phyloP scores from a whole-genome alignment of 2,888 invertebrate genomes.

The Zhuqinia jingwanae region DNA sequence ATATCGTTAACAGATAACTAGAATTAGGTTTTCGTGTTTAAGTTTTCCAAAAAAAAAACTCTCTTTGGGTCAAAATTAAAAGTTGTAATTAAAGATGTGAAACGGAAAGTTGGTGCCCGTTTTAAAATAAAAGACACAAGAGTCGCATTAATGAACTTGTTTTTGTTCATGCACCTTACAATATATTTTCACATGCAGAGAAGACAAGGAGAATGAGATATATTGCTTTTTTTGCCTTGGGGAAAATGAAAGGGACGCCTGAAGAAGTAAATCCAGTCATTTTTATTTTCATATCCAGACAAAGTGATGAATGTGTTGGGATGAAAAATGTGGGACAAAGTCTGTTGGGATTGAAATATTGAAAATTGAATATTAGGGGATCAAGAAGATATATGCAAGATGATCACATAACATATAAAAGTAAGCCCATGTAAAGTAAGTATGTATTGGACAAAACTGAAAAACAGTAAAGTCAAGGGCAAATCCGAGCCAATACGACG shows the following conservation, averaged over 20 bases:
- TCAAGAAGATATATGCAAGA: background rate
- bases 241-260: constrained; percentile 55
- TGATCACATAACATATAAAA: constrained; percentile 26
- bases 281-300: constrained; percentile 36
- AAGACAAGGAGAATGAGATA: constrained; percentile 30
- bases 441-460: background rate
- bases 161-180: background rate
- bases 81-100: background rate
- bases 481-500: constrained; percentile 26
- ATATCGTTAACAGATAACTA: too few relatives aligned
- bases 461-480: constrained; percentile 58
- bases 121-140: constrained; percentile 15
- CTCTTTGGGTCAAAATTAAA: too few relatives aligned
- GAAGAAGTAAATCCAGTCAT: constrained; percentile 47
- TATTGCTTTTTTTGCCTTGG: constrained; percentile 54
- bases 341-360: constrained; percentile 44
- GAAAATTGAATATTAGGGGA: background rate
- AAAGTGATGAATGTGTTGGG: constrained; percentile 65
- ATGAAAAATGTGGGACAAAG: constrained; percentile 68
- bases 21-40: too few relatives aligned
- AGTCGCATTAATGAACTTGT: constrained; percentile 34
- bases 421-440: constrained; percentile 27
- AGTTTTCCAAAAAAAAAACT: too few relatives aligned
- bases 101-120: constrained; percentile 8
- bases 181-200: constrained; percentile 15